phyloP scores from a whole-genome alignment of 1,140 invertebrate genomes.

The Drosophila persimilis region DNA sequence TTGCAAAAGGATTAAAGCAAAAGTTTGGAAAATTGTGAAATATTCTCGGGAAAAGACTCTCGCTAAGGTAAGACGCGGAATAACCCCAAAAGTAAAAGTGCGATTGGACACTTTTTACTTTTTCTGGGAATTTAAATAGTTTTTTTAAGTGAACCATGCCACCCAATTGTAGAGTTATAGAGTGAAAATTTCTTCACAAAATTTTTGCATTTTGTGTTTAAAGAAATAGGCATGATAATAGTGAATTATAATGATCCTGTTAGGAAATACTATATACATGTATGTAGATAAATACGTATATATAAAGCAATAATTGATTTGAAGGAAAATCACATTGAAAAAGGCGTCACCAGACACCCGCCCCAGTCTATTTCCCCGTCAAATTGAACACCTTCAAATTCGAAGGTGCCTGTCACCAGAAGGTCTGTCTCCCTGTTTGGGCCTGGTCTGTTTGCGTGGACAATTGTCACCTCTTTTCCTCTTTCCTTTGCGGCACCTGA shows the following conservation, averaged over 20 bases:
- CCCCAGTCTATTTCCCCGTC: conserved; percentile 4
- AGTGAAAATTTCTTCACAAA: too few species aligned
- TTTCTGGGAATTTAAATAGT: too few species aligned
- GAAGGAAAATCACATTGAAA: conserved; percentile 19
- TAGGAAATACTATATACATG: too few species aligned
- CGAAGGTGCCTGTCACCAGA: conserved; percentile 13
- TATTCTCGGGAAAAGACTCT: conserved; percentile 5
- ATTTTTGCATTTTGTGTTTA: too few species aligned
- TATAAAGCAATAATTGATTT: conserved; percentile 4
- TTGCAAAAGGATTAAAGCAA: conserved; percentile 29
- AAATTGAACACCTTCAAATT: conserved; percentile 35
- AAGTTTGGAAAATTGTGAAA: conserved; percentile 32
- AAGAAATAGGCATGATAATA: too few species aligned
- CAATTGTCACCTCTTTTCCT: conserved; percentile 38
- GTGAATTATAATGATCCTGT: too few species aligned
- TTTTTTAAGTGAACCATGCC: too few species aligned
- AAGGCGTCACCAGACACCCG: background rate
- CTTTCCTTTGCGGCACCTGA: background rate
- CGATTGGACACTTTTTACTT: too few species aligned
- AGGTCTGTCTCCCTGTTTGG: conserved; percentile 13
- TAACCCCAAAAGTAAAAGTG: too few species aligned
- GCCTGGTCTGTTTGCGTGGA: conserved; percentile 23
- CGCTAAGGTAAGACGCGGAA: conserved; percentile 23
- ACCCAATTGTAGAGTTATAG: too few species aligned
- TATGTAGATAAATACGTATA: background rate